Conservation (phyloP, 2,888 invertebrate species). For the Caenorhabditis zanzibari region DNA sequence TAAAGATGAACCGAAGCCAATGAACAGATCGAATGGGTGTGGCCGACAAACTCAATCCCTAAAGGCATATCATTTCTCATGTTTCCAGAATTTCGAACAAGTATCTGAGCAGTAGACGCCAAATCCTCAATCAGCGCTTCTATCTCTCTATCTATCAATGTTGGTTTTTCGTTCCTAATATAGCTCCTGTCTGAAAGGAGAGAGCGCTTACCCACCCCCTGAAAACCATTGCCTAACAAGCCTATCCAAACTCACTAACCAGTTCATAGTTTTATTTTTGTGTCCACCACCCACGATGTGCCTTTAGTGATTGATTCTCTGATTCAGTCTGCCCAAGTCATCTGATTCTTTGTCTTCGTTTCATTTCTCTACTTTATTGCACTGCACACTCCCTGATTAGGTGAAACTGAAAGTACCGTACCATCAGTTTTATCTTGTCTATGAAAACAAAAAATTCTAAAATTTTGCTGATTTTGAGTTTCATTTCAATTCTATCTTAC, state of each 20-base stretch:
- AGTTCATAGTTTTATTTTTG: conserved; percentile 62
- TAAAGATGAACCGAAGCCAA: conserved; percentile 5
- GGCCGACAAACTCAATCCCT: conserved; percentile 50
- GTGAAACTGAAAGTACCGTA: too few species aligned
- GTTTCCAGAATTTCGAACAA: conserved; percentile 69
- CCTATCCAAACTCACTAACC: conserved; percentile 58
- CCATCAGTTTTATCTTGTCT: too few species aligned
- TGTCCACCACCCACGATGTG: conserved; percentile 66
- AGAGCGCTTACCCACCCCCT: conserved; percentile 30
- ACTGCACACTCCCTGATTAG: conserved; percentile 18
- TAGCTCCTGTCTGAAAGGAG: conserved; percentile 40
- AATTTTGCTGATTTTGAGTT: conserved; percentile 5
- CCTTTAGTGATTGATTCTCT: conserved; percentile 66
- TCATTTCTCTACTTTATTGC: conserved; percentile 24
- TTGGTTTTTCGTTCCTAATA: conserved; percentile 55
- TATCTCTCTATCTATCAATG: conserved; percentile 63
- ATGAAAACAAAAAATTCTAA: not conserved
- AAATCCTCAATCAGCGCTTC: conserved; percentile 59
- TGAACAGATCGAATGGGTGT: conserved; percentile 37
- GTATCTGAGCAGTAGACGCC: conserved; percentile 65
- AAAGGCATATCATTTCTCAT: conserved; percentile 65
- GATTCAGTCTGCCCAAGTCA: conserved; percentile 48
- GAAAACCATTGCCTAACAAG: conserved; percentile 37
- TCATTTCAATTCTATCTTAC: conserved; percentile 16
- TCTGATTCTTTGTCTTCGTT: conserved; percentile 54